Conservation (phyloP, 2,113 vertebrate genomes). For the Stictonetta naevosa region DNA sequence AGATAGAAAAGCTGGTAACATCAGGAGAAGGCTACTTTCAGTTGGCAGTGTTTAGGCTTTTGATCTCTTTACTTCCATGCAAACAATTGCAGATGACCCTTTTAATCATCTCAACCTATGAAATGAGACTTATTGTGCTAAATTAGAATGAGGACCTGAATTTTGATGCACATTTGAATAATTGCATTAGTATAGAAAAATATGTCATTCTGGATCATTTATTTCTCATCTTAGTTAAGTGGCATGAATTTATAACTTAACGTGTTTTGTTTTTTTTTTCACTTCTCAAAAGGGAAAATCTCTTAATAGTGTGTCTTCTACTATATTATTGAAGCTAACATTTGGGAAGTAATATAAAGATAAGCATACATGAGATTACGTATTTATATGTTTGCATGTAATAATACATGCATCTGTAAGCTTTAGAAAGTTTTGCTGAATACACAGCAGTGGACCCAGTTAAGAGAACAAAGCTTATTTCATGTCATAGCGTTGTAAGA, state of each 20-base stretch:
- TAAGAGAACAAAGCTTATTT: constrained; percentile 2
- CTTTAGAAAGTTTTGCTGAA: constrained; percentile 4
- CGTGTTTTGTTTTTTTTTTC: neutral
- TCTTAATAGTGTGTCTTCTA: neutral
- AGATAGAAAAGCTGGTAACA: neutral
- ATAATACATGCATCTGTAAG: neutral
- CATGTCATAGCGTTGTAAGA: neutral
- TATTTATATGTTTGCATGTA: neutral
- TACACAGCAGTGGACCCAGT: neutral
- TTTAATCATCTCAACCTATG: constrained; percentile 27
- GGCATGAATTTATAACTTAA: neutral
- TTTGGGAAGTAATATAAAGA: neutral
- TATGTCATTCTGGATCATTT: neutral
- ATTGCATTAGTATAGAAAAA: constrained; percentile 34
- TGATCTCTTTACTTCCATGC: constrained; percentile 12
- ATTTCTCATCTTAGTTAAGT: neutral
- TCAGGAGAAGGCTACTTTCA: neutral
- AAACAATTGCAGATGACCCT: constrained; percentile 12
- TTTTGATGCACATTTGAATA: constrained; percentile 26
- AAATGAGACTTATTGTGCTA: constrained; percentile 1
- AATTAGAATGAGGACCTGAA: constrained; percentile 27
- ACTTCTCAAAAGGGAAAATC: neutral
- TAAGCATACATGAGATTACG: neutral
- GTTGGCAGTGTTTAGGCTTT: neutral
- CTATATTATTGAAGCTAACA: neutral